Conservation (phyloP, 2,797 vertebrate genomes). For the Spondyliosoma cantharus region DNA sequence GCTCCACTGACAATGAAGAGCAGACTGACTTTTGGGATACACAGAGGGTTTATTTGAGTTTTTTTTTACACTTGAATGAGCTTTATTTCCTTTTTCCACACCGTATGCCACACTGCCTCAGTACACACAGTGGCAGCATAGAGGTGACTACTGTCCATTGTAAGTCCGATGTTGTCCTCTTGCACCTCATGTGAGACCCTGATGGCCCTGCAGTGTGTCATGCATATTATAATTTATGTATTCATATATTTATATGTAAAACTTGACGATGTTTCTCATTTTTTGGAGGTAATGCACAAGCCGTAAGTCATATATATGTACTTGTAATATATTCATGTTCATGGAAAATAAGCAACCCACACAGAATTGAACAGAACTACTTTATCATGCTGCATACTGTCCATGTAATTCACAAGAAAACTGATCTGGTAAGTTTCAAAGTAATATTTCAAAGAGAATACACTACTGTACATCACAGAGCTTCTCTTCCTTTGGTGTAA, state of each 20-base stretch:
- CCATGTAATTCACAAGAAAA: neutral
- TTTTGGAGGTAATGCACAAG: neutral
- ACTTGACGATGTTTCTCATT: conserved; percentile 5
- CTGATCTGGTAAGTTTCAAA: neutral
- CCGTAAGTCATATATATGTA: neutral
- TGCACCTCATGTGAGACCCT: neutral
- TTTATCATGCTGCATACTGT: neutral
- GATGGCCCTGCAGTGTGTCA: neutral
- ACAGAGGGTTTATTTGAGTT: conserved; percentile 37
- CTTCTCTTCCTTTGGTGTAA: neutral
- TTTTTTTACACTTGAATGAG: conserved; percentile 40
- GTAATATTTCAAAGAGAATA: conserved; percentile 7
- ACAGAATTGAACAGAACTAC: neutral
- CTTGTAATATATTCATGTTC: neutral
- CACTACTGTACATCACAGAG: neutral
- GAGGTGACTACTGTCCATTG: conserved; percentile 24
- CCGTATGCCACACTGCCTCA: conserved; percentile 25
- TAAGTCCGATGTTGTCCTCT: conserved; percentile 26
- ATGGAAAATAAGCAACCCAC: neutral
- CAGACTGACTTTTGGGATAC: conserved; percentile 37
- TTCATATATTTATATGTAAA: conserved; percentile 20
- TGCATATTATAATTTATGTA: neutral
- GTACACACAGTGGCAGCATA: conserved; percentile 28
- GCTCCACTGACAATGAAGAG: conserved; percentile 39
- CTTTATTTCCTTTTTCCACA: conserved; percentile 55